Base-by-base conservation (phyloP, 2,797 vertebrate genomes). In the Rhinophrynus dorsalis region DNA sequence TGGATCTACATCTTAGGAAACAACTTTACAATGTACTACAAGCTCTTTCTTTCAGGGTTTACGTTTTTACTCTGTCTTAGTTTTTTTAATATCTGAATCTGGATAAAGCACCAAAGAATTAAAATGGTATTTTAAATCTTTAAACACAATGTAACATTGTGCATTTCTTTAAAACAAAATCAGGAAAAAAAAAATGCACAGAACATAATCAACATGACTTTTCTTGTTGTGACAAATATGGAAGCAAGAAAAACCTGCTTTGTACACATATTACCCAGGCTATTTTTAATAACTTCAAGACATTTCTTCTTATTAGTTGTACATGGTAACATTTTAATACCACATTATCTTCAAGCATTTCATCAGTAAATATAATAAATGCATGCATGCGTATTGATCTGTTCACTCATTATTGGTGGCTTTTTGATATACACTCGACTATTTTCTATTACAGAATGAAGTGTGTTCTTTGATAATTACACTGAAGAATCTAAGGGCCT, bases 1-100 rank as follows among this genome's bases (percentile, higher is more conserved):
- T 3, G 91, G 94, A 65, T 95, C 94, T 0, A 76, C 90, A 10
- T 89, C 90, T 59, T 95, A 84, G 78, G 79, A 37, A 56, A 24
- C 47, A 26, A 48, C 26, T 58, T 57, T 27, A 18, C 20, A 27
- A 47, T 32, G 10, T 35, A 40, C 12, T n/a, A 30, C 26, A 44
- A 48, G 21, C 6, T 27, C 37, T 56, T 24, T 27, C 21, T 54
- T 69, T 44, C 47, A 69, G 37, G 48, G 57, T 69, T 64, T 47
- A 58, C 32, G 37, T 20, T 57, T 42, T 66, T 74, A 40, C 2
- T 45, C 30, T 62, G 10, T 18, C 8, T 42, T 13, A 51, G 37
- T 35, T 42, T 55, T 58, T 26, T 75, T 35, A 61, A 38, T 32
- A 20, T 29, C 3, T 1, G 50, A 60, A 74, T 47, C 54, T 67